Evolutionary conservation across 2,113 vertebrate species (phyloP).

Genomic region (Anoura caudifer): DNA sequence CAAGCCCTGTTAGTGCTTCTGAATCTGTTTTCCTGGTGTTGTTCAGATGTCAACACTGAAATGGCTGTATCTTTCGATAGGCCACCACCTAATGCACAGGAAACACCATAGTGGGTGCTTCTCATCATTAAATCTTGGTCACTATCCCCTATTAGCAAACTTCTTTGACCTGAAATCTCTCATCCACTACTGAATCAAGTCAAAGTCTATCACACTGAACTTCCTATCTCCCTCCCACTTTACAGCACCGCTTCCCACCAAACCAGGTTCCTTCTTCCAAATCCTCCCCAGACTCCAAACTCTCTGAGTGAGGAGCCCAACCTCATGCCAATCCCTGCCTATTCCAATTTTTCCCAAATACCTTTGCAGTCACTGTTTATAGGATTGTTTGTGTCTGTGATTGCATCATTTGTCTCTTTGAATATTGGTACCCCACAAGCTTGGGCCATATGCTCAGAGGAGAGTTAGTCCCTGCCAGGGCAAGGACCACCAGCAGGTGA

Average conservation of each 20-base stretch:
- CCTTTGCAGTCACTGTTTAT: not conserved
- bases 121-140: not conserved
- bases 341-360: not conserved
- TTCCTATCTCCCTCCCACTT: not conserved
- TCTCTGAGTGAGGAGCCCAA: not conserved
- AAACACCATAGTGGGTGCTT: rapidly evolving
- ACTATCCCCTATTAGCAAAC: too few relatives aligned
- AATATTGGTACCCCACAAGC: not conserved
- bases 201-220: not conserved
- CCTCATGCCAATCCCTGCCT: not conserved
- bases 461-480: not conserved
- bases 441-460: not conserved
- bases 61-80: not conserved
- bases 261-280: not conserved
- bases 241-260: not conserved
- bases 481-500: not conserved
- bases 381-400: not conserved
- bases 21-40: not conserved
- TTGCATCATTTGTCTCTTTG: not conserved
- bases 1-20: not conserved
- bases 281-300: not conserved
- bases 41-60: not conserved
- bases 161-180: not conserved
- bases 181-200: not conserved
- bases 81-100: not conserved